Evolutionary conservation across 2,113 vertebrate species (phyloP).

Genomic region (Tangachromis dhanisi): DNA sequence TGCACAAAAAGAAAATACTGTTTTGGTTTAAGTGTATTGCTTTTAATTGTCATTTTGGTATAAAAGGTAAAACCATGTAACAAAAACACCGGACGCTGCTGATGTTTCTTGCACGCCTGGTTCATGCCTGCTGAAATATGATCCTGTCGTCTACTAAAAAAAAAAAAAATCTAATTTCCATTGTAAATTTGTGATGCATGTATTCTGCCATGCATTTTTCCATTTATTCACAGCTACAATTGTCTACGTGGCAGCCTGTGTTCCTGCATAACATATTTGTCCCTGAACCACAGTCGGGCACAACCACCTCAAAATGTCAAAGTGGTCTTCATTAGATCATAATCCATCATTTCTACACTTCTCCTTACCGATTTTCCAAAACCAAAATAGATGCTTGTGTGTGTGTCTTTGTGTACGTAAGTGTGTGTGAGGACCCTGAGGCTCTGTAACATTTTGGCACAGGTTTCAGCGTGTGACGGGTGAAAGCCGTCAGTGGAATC

Average conservation of each 20-base stretch:
- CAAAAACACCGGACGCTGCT: not conserved
- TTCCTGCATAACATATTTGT: slow-evolving; percentile 24
- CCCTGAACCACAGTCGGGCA: slow-evolving; percentile 21
- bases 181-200: slow-evolving; percentile 8
- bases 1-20: slow-evolving; percentile 55
- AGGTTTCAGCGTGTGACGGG: slow-evolving; percentile 21
- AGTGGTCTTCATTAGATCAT: slow-evolving; percentile 27
- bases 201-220: not conserved
- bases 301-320: slow-evolving; percentile 14
- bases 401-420: not conserved
- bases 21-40: slow-evolving; percentile 66
- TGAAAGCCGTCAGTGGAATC: slow-evolving; percentile 36
- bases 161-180: slow-evolving; percentile 2
- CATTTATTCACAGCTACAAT: not conserved
- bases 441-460: slow-evolving; percentile 42
- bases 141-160: not conserved
- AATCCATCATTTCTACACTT: slow-evolving; percentile 21
- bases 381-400: not conserved
- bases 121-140: slow-evolving; percentile 10
- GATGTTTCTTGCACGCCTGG: not conserved
- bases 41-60: slow-evolving; percentile 30
- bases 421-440: slow-evolving; percentile 19
- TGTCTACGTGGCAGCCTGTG: slow-evolving; percentile 13
- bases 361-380: not conserved
- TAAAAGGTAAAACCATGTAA: slow-evolving; percentile 4